phyloP scores from a whole-genome alignment of 2,888 invertebrate genomes.

The Drosophila algonquin region DNA sequence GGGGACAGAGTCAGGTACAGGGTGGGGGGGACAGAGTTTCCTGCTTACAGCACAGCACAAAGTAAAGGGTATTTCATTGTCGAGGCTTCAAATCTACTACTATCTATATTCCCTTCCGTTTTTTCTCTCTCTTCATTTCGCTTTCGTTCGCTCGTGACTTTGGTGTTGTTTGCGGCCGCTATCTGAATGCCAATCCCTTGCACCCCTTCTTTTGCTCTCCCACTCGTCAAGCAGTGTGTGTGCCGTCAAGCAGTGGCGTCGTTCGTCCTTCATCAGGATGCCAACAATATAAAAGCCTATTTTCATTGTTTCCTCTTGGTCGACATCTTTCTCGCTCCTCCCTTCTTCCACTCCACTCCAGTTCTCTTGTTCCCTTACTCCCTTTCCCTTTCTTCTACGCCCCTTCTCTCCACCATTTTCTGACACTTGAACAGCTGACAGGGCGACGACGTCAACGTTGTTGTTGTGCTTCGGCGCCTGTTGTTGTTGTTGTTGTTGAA shows the following conservation, averaged over 20 bases:
- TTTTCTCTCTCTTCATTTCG: conserved; percentile 41
- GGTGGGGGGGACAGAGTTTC: no score
- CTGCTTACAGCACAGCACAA: background rate
- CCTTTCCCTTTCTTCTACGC: no score
- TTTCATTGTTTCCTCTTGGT: conserved; percentile 71
- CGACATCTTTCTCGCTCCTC: no score
- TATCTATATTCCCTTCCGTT: conserved; percentile 3
- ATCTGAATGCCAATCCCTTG: conserved; percentile 24
- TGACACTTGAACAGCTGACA: conserved; percentile 76
- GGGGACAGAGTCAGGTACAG: background rate
- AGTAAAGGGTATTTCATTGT: conserved; percentile 1
- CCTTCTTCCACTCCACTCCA: no score
- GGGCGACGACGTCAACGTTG: conserved; percentile 41
- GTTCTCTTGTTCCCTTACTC: no score
- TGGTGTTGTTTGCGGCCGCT: conserved; percentile 49
- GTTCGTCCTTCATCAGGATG: conserved; percentile 62
- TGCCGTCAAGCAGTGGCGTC: conserved; percentile 11
- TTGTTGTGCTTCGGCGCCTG: conserved; percentile 2
- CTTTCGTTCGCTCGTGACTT: conserved; percentile 45
- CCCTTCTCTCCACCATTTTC: background rate
- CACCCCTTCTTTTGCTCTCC: background rate
- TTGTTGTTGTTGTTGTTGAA: conserved; percentile 36
- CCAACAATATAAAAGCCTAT: conserved; percentile 74
- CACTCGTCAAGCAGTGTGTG: conserved; percentile 12
- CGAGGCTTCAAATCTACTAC: background rate